Percentiles rank a stretch among this genome's conserved stretches.
phyloP scores from a whole-genome alignment of 2,888 invertebrate species.

The Vannuccia rotundouncinata region DNA sequence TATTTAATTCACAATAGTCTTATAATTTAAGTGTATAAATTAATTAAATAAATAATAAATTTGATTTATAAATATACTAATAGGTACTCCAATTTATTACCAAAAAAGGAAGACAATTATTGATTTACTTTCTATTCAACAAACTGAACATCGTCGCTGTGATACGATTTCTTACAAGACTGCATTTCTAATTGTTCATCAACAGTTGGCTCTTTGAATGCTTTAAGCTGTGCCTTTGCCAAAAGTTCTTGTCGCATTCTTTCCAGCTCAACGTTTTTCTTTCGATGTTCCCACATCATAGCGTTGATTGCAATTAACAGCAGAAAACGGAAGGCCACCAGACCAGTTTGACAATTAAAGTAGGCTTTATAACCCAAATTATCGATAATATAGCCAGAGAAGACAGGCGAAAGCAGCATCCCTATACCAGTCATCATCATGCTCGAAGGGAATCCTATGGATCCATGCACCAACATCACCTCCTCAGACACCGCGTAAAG shows the following conservation, averaged over 20 bases:
- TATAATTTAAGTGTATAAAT: no score
- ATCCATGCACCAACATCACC: slow-evolving; percentile 38
- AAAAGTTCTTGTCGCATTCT: not conserved
- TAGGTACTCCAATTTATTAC: no score
- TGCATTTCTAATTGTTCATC: no score
- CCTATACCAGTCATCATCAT: slow-evolving; percentile 37
- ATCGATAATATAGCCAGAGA: slow-evolving; percentile 36
- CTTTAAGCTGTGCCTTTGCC: not conserved
- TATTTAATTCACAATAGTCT: no score
- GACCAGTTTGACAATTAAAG: slow-evolving; percentile 13
- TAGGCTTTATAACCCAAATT: slow-evolving; percentile 32
- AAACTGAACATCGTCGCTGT: no score
- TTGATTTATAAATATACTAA: no score
- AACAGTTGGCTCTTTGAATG: no score
- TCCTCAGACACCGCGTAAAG: slow-evolving; percentile 39
- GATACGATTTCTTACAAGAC: no score
- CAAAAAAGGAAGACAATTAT: no score
- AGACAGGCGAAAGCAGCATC: slow-evolving; percentile 36
- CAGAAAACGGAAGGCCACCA: not conserved
- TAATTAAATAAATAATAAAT: no score
- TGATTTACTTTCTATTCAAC: no score
- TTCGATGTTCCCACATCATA: slow-evolving; percentile 11
- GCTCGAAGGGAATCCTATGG: slow-evolving; percentile 36
- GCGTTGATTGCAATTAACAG: not conserved
- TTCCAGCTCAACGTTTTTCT: not conserved